These are phyloP conservation scores for Brachynemurus nebulosus DNA, from an alignment of 2,888 invertebrate genomes.

Conservation along the genomic window DNA sequence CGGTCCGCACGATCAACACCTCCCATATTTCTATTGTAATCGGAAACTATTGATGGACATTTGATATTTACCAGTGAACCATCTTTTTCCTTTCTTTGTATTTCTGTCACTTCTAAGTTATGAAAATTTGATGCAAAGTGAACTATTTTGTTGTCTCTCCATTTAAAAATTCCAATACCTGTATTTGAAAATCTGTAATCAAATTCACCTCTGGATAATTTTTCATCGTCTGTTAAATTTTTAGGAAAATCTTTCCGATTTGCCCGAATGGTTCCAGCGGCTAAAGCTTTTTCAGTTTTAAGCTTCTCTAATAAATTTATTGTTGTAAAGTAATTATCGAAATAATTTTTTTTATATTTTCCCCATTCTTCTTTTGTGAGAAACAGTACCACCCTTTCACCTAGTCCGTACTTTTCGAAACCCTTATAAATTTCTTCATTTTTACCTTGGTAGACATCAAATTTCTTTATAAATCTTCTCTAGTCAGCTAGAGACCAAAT, in stretches of 20 bases:
- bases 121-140: not conserved
- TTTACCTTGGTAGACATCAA: slow-evolving; percentile 20
- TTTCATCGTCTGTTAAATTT: slow-evolving; percentile 10
- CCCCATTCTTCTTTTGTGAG: slow-evolving; percentile 9
- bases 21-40: no score
- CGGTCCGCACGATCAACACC: no score
- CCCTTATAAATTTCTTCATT: slow-evolving; percentile 14
- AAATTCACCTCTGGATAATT: slow-evolving; percentile 16
- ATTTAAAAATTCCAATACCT: slow-evolving; percentile 13
- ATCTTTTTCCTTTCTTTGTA: no score
- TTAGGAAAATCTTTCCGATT: slow-evolving; percentile 10
- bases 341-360: slow-evolving; percentile 9
- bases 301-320: slow-evolving; percentile 13
- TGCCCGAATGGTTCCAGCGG: slow-evolving; percentile 12
- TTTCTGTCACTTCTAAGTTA: no score
- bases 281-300: slow-evolving; percentile 12
- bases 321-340: slow-evolving; percentile 14
- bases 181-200: slow-evolving; percentile 12
- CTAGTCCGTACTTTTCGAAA: slow-evolving; percentile 11
- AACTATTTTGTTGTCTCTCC: slow-evolving; percentile 15
- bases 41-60: no score
- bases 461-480: slow-evolving; percentile 15
- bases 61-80: no score
- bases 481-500: slow-evolving; percentile 16
- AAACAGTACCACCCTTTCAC: slow-evolving; percentile 10